Conservation (phyloP, 2,888 invertebrate genomes). For the Eupithecia exiguata region DNA sequence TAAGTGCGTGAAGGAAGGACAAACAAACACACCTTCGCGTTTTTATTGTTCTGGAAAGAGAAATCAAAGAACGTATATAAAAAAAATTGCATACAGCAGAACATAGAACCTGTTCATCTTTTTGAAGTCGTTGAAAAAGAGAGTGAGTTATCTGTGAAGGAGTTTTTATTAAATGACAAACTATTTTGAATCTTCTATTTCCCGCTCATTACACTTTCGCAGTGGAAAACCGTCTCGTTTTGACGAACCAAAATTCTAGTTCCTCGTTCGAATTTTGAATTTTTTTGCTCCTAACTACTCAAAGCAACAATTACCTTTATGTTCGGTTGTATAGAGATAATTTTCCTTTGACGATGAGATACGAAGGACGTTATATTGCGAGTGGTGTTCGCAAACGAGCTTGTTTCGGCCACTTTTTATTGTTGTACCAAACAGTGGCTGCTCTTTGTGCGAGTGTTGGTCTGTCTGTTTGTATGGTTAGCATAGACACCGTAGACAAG, state of each 20-base stretch:
- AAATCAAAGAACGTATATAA: not conserved
- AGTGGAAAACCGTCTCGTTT: not conserved
- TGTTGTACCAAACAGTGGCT: not conserved
- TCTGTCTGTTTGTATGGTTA: not conserved
- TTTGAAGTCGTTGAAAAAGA: not conserved
- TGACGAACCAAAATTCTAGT: conserved; percentile 2
- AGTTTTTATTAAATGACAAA: not conserved
- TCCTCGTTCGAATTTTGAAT: not conserved
- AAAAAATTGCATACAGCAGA: too few relatives aligned
- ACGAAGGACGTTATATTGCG: conserved; percentile 6
- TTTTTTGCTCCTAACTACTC: conserved; percentile 8
- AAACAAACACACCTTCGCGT: too few relatives aligned
- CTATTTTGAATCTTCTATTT: not conserved
- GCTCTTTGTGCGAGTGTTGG: not conserved
- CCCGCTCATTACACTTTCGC: not conserved
- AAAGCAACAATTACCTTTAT: conserved; percentile 17
- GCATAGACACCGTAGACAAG: not conserved
- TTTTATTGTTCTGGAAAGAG: too few relatives aligned
- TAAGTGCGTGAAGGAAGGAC: too few relatives aligned
- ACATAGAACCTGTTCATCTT: not conserved
- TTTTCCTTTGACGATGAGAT: conserved; percentile 36
- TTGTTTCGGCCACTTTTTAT: conserved; percentile 5
- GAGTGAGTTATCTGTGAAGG: not conserved
- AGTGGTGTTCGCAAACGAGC: conserved; percentile 11
- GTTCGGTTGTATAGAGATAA: conserved; percentile 34